These are phyloP conservation scores for Gobiocypris rarus DNA, from an alignment of 2,113 vertebrate species.

Conservation along the genomic window DNA sequence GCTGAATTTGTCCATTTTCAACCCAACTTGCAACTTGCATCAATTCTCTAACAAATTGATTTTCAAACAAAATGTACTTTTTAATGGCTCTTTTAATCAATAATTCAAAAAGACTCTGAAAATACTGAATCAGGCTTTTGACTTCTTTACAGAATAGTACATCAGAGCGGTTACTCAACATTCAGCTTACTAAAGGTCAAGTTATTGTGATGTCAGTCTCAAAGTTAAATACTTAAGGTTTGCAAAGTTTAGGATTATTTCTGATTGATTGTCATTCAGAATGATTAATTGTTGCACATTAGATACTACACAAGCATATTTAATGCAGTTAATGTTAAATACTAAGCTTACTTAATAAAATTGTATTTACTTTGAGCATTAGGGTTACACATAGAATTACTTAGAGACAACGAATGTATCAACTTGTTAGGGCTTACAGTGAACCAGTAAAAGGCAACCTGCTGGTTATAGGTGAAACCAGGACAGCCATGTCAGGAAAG, in stretches of 20 bases:
- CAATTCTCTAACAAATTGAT: too few species aligned
- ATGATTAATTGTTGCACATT: too few species aligned
- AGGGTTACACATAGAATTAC: neutral
- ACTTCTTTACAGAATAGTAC: neutral
- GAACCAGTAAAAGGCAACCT: neutral
- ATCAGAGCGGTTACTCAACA: too few species aligned
- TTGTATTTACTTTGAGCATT: neutral
- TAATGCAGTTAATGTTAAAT: neutral
- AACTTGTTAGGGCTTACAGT: neutral
- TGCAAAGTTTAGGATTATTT: neutral
- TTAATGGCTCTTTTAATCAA: neutral
- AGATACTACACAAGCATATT: neutral
- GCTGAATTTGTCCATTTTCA: too few species aligned
- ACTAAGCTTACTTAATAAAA: neutral
- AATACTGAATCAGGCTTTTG: neutral
- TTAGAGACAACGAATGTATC: neutral
- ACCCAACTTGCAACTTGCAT: too few species aligned
- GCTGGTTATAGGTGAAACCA: slow-evolving; percentile 11
- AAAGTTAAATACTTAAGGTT: neutral
- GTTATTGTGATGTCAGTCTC: neutral
- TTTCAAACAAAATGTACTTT: too few species aligned
- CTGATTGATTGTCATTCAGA: too few species aligned
- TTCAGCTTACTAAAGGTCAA: too few species aligned
- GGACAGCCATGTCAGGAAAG: neutral
- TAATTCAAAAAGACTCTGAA: neutral